These are phyloP conservation scores for Orthonychiurus folsomi DNA, from an alignment of 2,888 invertebrate genomes.

Conservation along the genomic window DNA sequence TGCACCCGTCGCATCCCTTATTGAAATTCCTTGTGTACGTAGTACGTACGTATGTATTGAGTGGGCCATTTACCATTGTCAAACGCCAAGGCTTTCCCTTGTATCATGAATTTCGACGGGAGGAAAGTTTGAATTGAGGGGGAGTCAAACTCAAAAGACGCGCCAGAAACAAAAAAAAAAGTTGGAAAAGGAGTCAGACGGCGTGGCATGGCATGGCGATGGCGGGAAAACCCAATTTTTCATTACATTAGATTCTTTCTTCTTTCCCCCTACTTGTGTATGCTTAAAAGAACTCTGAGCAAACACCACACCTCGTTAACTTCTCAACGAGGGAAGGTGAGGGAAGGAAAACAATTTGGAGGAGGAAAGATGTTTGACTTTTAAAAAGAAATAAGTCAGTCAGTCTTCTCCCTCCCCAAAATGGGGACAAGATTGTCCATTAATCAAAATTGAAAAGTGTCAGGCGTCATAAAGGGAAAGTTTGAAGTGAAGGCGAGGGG, in stretches of 20 bases:
- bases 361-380: conserved; percentile 21
- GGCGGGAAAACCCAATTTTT: conserved; percentile 9
- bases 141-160: too few species aligned
- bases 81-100: not conserved
- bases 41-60: not conserved
- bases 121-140: too few species aligned
- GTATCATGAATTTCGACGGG: too few species aligned
- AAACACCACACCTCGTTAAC: conserved; percentile 13
- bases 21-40: not conserved
- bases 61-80: conserved; percentile 14
- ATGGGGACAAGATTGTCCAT: conserved; percentile 24
- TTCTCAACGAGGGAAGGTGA: not conserved
- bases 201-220: not conserved
- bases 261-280: not conserved
- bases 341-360: conserved; percentile 21
- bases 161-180: too few species aligned
- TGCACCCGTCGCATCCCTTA: too few species aligned
- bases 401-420: conserved; percentile 5
- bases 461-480: not conserved
- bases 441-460: conserved; percentile 29
- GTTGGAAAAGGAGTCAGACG: not conserved
- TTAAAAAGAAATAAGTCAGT: conserved; percentile 26
- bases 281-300: not conserved
- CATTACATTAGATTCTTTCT: conserved; percentile 9
- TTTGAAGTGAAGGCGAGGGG: not conserved